Evolutionary conservation across 2,888 invertebrate species (phyloP).

Genomic region (Drosophila lacicola): DNA sequence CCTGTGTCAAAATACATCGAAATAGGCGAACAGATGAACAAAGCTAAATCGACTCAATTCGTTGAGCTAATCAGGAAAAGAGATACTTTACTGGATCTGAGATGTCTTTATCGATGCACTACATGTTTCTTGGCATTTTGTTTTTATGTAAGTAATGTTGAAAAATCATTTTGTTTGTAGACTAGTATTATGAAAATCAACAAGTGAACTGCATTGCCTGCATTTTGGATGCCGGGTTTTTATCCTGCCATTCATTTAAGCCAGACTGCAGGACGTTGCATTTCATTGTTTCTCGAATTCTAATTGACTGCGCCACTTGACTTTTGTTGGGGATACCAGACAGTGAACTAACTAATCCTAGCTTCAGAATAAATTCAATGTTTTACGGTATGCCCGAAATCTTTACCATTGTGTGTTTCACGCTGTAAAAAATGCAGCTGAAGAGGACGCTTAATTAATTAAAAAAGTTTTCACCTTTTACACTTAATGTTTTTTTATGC

Average conservation of each 20-base stretch:
- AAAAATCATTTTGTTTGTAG: not conserved
- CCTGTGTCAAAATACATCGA: too few species aligned
- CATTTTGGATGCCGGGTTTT: slow-evolving; percentile 12
- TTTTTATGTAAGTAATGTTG: too few species aligned
- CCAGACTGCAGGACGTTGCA: slow-evolving; percentile 15
- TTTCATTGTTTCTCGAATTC: slow-evolving; percentile 53
- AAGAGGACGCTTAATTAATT: slow-evolving; percentile 61
- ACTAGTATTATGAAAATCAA: slow-evolving; percentile 54
- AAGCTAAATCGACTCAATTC: too few species aligned
- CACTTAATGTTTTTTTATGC: slow-evolving; percentile 19
- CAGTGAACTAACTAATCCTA: slow-evolving; percentile 28
- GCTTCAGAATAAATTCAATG: slow-evolving; percentile 19
- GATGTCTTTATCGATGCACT: too few species aligned
- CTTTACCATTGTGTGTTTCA: slow-evolving; percentile 24
- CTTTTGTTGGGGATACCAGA: slow-evolving; percentile 19
- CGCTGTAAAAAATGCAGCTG: slow-evolving; percentile 8
- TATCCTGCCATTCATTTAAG: slow-evolving; percentile 36
- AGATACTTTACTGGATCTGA: too few species aligned
- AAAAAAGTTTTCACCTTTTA: slow-evolving; percentile 69
- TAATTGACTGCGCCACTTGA: slow-evolving; percentile 53
- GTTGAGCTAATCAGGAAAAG: too few species aligned
- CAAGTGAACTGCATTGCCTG: slow-evolving; percentile 64
- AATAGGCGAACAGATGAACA: too few species aligned
- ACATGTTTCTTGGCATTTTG: too few species aligned
- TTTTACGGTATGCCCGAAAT: slow-evolving; percentile 19